Evolutionary conservation across 2,888 invertebrate species (phyloP).

Genomic region (Metalampra italica): DNA sequence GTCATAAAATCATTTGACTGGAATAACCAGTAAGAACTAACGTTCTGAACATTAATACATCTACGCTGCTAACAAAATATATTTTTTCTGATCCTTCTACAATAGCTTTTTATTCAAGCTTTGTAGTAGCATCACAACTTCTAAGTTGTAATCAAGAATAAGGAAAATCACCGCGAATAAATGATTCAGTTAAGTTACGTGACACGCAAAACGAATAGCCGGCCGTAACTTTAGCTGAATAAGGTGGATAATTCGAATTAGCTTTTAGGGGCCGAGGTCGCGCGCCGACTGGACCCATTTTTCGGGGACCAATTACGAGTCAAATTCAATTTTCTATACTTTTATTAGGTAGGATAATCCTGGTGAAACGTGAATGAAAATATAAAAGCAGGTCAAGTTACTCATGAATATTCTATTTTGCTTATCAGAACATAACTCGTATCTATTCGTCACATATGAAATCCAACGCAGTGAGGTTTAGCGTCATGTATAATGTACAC

Average conservation of each 20-base stretch:
- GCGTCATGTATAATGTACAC: too few relatives aligned
- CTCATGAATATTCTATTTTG: too few relatives aligned
- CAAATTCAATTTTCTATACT: conserved; percentile 43
- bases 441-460: too few relatives aligned
- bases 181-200: neutral
- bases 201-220: conserved; percentile 7
- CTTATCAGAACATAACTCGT: too few relatives aligned
- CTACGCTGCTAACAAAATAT: too few relatives aligned
- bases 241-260: conserved; percentile 13
- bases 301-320: conserved; percentile 27
- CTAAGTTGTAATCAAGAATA: neutral
- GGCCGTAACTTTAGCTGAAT: conserved; percentile 6
- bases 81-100: too few relatives aligned
- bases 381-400: conserved; percentile 15
- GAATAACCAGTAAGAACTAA: too few relatives aligned
- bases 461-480: conserved; percentile 11
- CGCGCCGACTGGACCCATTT: conserved; percentile 8
- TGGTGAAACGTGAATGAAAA: conserved; percentile 16
- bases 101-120: too few relatives aligned
- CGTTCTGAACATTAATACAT: too few relatives aligned
- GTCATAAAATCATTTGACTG: too few relatives aligned
- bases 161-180: neutral
- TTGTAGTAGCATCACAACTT: neutral
- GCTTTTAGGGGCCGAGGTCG: conserved; percentile 2
- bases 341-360: conserved; percentile 44